These are phyloP conservation scores for Uropetala carovei DNA, from an alignment of 2,888 invertebrate genomes.

Conservation along the genomic window DNA sequence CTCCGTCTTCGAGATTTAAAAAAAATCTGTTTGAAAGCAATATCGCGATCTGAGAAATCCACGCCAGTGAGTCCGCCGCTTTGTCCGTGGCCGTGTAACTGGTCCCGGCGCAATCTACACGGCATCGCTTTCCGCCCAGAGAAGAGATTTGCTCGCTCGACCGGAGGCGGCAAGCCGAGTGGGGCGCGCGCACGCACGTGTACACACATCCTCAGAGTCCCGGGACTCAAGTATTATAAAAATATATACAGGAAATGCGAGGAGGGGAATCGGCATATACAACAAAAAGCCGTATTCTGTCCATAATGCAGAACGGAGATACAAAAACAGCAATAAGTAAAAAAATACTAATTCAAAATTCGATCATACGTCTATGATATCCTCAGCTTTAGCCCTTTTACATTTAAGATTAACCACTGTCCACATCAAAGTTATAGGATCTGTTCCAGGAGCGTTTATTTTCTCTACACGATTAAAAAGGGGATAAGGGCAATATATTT, in stretches of 20 bases:
- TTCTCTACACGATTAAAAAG: no score
- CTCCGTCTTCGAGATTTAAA: constrained; percentile 9
- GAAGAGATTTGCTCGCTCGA: not conserved
- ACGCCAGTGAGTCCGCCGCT: not conserved
- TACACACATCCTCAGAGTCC: not conserved
- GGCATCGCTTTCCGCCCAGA: constrained; percentile 5
- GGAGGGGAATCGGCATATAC: not conserved
- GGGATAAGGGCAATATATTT: no score
- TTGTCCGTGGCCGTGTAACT: not conserved
- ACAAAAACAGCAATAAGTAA: no score
- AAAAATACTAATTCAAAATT: no score
- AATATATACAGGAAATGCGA: not conserved
- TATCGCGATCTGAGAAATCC: not conserved
- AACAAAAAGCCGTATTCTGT: not conserved
- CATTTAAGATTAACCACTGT: no score
- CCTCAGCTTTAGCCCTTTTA: no score
- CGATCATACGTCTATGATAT: no score
- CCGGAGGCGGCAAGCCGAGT: not conserved
- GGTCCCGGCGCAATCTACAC: not conserved
- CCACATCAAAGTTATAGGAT: no score
- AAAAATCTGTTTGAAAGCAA: not conserved
- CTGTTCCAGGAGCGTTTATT: no score
- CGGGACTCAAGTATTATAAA: not conserved
- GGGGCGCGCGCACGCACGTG: no score
- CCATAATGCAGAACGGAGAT: no score